phyloP scores from a whole-genome alignment of 1,140 invertebrate species.

The Elysia chlorotica region DNA sequence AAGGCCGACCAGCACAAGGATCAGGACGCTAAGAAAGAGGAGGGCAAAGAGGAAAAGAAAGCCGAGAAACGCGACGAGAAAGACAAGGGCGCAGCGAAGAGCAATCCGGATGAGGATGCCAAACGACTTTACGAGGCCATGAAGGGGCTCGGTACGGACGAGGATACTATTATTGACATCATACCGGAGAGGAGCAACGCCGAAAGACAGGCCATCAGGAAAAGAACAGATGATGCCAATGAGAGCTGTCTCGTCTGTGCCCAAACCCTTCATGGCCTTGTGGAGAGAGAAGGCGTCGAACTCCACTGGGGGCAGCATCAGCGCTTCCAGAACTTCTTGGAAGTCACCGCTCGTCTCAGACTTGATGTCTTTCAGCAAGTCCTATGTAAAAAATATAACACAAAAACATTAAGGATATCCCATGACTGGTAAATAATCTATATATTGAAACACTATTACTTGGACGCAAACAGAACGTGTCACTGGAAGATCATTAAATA shows the following conservation, averaged over 20 bases:
- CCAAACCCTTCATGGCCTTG: no score
- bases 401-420: background rate
- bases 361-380: slow-evolving; percentile 87
- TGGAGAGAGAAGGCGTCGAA: no score
- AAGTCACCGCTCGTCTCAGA: slow-evolving; percentile 90
- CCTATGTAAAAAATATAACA: slow-evolving; percentile 68
- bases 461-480: background rate
- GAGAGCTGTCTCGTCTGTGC: no score
- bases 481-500: background rate
- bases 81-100: background rate
- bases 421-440: background rate
- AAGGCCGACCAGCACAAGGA: background rate
- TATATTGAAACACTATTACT: background rate
- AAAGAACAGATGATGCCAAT: no score
- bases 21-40: background rate
- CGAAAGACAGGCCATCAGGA: no score
- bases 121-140: no score
- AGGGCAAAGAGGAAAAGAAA: background rate
- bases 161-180: no score
- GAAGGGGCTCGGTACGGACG: no score
- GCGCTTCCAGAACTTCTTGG: slow-evolving; percentile 81
- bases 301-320: slow-evolving; percentile 85
- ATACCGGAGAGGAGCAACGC: no score
- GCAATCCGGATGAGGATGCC: background rate
- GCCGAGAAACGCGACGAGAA: background rate